Evolutionary conservation across 2,888 invertebrate genomes (phyloP).

Genomic region (Myopa tessellatipennis): DNA sequence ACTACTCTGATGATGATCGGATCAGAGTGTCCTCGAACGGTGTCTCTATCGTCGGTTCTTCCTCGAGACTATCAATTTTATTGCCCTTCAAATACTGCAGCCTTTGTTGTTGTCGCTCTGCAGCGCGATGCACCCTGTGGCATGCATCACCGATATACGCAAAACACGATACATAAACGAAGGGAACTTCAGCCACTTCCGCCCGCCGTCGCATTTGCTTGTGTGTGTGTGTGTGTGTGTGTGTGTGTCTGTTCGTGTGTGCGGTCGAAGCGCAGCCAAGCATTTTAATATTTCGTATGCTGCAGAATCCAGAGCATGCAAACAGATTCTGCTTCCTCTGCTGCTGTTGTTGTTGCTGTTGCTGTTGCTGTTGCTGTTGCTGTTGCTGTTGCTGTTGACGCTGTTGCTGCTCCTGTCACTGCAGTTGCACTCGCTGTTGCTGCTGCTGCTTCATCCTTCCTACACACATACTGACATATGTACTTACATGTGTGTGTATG

Average conservation of each 20-base stretch:
- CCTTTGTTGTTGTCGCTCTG: no score
- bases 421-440: neutral
- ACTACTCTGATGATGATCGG: no score
- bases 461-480: slow-evolving; percentile 42
- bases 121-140: slow-evolving; percentile 17
- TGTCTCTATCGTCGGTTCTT: no score
- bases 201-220: neutral
- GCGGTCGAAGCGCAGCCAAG: neutral
- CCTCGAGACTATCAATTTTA: no score
- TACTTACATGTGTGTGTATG: neutral
- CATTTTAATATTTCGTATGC: slow-evolving; percentile 16
- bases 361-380: neutral
- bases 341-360: neutral
- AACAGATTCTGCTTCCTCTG: slow-evolving; percentile 12
- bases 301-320: slow-evolving; percentile 5
- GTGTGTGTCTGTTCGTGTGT: neutral
- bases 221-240: neutral
- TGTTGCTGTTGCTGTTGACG: neutral
- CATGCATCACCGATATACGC: slow-evolving; percentile 43
- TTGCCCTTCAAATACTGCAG: no score
- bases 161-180: slow-evolving; percentile 32
- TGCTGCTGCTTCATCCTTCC: slow-evolving; percentile 10
- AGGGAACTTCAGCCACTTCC: slow-evolving; percentile 14
- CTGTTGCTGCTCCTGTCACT: slow-evolving; percentile 4
- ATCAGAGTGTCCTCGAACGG: no score